Percentiles rank a stretch among this genome's conserved stretches.
Conservation (phyloP, 2,888 invertebrate genomes). For the Diloba caeruleocephala region DNA sequence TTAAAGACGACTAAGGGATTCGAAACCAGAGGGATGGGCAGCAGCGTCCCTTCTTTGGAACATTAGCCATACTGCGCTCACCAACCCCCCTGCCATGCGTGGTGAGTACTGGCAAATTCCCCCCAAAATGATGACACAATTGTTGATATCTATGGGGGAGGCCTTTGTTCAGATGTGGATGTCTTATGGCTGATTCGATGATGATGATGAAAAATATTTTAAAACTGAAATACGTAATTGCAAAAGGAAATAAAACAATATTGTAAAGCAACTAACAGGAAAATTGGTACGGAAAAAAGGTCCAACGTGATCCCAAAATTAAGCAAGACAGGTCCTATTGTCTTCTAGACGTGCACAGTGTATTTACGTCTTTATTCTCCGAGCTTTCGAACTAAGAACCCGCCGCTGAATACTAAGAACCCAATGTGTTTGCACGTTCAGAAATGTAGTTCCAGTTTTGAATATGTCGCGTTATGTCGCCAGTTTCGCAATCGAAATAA, state of each 20-base stretch:
- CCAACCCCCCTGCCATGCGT: no score
- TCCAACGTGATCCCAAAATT: conserved; percentile 43
- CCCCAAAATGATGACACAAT: no score
- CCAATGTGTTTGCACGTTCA: conserved; percentile 38
- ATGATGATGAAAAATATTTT: conserved; percentile 3
- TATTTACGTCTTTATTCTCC: conserved; percentile 41
- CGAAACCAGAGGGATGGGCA: no score
- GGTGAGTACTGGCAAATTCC: no score
- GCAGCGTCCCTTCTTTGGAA: no score
- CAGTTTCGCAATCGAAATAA: conserved; percentile 58
- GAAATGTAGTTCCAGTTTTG: conserved; percentile 42
- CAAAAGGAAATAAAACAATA: neutral
- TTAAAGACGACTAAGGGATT: no score
- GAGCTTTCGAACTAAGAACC: conserved; percentile 45
- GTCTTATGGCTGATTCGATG: no score
- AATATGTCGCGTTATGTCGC: conserved; percentile 44
- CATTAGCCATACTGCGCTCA: no score
- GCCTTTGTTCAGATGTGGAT: no score
- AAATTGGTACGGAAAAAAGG: conserved; percentile 33
- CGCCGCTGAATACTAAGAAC: conserved; percentile 50
- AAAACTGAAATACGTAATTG: conserved; percentile 1
- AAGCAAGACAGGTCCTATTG: conserved; percentile 35
- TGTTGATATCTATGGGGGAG: no score
- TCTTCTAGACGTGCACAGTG: conserved; percentile 30
- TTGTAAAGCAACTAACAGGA: conserved; percentile 9